Conservation (phyloP, 2,888 invertebrate species). For the Acrobasis repandana region DNA sequence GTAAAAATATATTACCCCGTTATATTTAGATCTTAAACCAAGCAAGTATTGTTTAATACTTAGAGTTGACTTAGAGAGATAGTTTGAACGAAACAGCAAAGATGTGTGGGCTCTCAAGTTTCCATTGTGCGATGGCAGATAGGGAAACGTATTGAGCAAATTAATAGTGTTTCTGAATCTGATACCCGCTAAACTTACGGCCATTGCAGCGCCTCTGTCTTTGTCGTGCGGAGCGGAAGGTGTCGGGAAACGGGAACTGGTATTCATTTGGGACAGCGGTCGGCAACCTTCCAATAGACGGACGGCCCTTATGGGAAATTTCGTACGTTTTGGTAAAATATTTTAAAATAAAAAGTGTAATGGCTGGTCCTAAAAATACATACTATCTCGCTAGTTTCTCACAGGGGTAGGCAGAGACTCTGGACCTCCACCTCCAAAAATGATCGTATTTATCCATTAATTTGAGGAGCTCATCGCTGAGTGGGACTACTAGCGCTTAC, state of each 20-base stretch:
- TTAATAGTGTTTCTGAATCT: conserved; percentile 18
- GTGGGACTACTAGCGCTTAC: too few relatives aligned
- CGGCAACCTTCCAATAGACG: not conserved
- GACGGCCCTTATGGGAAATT: not conserved
- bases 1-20: too few relatives aligned
- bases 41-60: conserved; percentile 6
- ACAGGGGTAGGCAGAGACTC: too few relatives aligned
- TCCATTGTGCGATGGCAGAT: conserved; percentile 29
- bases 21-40: too few relatives aligned
- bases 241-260: not conserved
- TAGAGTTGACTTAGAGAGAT: conserved; percentile 33
- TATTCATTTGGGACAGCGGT: conserved; percentile 5
- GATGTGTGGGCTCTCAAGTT: conserved; percentile 20
- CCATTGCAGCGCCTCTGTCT: not conserved
- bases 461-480: too few relatives aligned
- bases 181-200: conserved; percentile 12
- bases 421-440: too few relatives aligned
- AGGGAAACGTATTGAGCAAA: conserved; percentile 19
- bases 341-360: too few relatives aligned
- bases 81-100: conserved; percentile 33
- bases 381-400: too few relatives aligned
- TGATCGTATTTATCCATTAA: too few relatives aligned
- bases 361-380: too few relatives aligned
- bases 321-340: too few relatives aligned
- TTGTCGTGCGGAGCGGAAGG: not conserved